Evolutionary conservation across 1,140 invertebrate species (phyloP).

Genomic region (Maconellicoccus hirsutus): DNA sequence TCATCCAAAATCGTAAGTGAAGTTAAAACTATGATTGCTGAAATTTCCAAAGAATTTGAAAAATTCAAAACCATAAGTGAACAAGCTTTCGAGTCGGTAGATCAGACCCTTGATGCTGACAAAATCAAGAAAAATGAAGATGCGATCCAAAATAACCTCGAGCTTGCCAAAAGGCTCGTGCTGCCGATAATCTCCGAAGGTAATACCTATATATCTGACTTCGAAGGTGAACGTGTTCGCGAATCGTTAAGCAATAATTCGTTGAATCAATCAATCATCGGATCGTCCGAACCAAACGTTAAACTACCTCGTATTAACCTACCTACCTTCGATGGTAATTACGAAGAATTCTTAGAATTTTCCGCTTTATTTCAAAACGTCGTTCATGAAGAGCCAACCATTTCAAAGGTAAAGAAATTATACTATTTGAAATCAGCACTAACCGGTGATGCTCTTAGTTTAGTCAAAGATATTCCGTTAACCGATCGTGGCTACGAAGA

Average conservation of each 20-base stretch:
- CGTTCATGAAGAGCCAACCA: background rate
- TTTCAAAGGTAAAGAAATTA: background rate
- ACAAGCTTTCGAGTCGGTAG: no score
- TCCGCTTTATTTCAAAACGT: background rate
- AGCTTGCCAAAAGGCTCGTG: background rate
- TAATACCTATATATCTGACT: background rate
- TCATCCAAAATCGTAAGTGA: no score
- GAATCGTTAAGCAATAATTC: background rate
- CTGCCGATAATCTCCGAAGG: background rate
- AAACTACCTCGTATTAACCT: background rate
- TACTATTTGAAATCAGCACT: background rate
- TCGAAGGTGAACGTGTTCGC: background rate
- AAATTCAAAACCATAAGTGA: no score
- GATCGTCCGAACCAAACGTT: background rate
- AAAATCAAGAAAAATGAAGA: background rate
- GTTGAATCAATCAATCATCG: background rate
- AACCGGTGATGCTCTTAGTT: background rate
- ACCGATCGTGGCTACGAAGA: background rate
- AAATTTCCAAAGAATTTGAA: no score
- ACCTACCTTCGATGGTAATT: background rate
- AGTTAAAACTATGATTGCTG: no score
- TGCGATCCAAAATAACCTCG: background rate
- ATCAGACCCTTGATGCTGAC: no score
- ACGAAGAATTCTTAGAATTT: background rate
- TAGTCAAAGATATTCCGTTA: background rate